These are phyloP conservation scores for Pyrocephalus nanus DNA, from an alignment of 2,797 vertebrate genomes.

Conservation along the genomic window DNA sequence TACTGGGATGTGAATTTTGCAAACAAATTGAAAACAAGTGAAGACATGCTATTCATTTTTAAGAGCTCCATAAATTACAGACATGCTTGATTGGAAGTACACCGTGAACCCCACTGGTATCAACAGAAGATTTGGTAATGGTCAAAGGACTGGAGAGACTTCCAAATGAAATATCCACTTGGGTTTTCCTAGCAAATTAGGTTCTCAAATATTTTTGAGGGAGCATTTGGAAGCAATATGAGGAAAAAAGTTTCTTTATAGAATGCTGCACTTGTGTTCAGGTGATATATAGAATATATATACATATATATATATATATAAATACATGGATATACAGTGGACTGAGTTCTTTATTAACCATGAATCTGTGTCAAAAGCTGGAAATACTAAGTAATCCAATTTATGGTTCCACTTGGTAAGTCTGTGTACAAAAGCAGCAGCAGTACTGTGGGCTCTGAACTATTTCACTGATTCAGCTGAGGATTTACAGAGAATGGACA, in stretches of 20 bases:
- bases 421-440: not conserved
- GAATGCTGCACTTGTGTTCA: not conserved
- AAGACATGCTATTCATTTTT: not conserved
- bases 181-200: not conserved
- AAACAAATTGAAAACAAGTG: not conserved
- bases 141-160: not conserved
- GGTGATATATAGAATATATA: not conserved
- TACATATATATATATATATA: too few relatives aligned
- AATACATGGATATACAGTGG: not conserved
- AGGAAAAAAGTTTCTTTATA: not conserved
- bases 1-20: not conserved
- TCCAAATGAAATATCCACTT: not conserved
- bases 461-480: not conserved
- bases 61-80: not conserved
- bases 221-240: not conserved
- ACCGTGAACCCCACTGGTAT: not conserved
- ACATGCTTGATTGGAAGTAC: not conserved
- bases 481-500: not conserved
- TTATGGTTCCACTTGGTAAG: not conserved
- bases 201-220: not conserved
- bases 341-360: not conserved
- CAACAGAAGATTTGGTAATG: not conserved
- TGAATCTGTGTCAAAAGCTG: not conserved
- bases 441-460: not conserved
- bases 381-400: not conserved